Percentiles rank a stretch among this genome's conserved stretches.
These are phyloP conservation scores for Drosophila peninsularis DNA, from an alignment of 2,888 invertebrate genomes.

Conservation along the genomic window DNA sequence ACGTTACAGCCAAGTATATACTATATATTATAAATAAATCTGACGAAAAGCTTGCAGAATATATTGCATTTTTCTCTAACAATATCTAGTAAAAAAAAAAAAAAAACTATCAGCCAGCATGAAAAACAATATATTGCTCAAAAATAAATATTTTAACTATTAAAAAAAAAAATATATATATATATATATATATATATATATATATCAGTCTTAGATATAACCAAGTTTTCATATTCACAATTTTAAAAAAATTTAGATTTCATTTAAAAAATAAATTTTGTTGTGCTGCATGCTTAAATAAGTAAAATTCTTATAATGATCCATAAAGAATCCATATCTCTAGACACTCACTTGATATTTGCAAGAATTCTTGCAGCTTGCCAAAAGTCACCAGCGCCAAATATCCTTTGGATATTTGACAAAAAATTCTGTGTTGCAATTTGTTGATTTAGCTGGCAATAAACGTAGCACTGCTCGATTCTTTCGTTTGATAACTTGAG, in stretches of 20 bases:
- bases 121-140: too few species aligned
- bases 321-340: neutral
- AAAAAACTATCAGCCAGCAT: too few species aligned
- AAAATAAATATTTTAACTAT: neutral
- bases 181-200: neutral
- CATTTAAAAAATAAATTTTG: too few species aligned
- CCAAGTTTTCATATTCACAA: neutral
- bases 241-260: neutral
- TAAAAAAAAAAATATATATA: neutral
- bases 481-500: conserved; percentile 12
- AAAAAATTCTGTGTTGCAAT: conserved; percentile 27
- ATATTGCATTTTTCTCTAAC: neutral
- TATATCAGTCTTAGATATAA: neutral
- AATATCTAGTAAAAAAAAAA: too few species aligned
- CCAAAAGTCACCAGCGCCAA: conserved; percentile 50
- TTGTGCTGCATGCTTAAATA: too few species aligned
- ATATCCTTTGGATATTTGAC: conserved; percentile 60
- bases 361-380: conserved; percentile 39
- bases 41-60: neutral
- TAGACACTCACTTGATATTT: conserved; percentile 56
- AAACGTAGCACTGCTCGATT: conserved; percentile 57
- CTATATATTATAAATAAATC: neutral
- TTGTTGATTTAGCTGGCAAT: conserved; percentile 31
- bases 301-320: neutral
- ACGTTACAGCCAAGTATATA: neutral